Evolutionary conservation across 1,140 invertebrate species (phyloP).

Genomic region (Zaprionus taronus): DNA sequence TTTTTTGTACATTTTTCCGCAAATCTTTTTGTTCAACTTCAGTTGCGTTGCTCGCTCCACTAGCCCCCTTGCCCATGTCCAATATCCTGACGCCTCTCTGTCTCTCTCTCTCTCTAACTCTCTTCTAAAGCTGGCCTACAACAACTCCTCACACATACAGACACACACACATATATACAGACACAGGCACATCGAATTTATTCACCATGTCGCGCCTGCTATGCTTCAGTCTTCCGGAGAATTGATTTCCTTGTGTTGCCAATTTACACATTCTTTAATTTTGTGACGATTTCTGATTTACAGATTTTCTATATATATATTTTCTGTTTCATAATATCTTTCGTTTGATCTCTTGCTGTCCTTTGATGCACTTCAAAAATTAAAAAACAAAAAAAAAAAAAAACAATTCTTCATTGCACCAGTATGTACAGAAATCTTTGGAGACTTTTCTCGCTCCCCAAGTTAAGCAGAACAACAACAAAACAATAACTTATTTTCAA

Average conservation of each 20-base stretch:
- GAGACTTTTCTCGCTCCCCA: conserved; percentile 25
- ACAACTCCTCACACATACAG: conserved; percentile 19
- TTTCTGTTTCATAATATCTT: conserved; percentile 18
- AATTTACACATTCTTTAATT: conserved; percentile 24
- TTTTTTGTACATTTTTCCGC: conserved; percentile 39
- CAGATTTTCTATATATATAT: conserved; percentile 7
- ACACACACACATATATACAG: conserved; percentile 15
- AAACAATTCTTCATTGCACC: conserved; percentile 68
- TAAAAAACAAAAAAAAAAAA: conserved; percentile 27
- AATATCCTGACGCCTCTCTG: conserved; percentile 9
- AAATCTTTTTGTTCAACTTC: conserved; percentile 38
- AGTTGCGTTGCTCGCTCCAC: conserved; percentile 35
- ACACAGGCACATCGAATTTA: conserved; percentile 12
- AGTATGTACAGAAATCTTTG: conserved; percentile 52
- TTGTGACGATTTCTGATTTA: conserved; percentile 15
- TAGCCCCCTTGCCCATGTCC: conserved; percentile 17
- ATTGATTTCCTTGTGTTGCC: conserved; percentile 31
- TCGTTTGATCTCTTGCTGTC: conserved; percentile 55
- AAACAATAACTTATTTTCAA: conserved; percentile 51
- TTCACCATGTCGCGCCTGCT: conserved; percentile 39
- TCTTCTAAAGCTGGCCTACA: conserved; percentile 24
- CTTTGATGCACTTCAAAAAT: conserved; percentile 67
- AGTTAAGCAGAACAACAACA: conserved; percentile 29
- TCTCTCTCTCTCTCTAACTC: background rate
- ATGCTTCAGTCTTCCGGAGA: conserved; percentile 41